Percentiles rank a stretch among this genome's conserved stretches.
Conservation (phyloP, 1,140 invertebrate genomes). For the Ceratoteleas bidentatus region DNA sequence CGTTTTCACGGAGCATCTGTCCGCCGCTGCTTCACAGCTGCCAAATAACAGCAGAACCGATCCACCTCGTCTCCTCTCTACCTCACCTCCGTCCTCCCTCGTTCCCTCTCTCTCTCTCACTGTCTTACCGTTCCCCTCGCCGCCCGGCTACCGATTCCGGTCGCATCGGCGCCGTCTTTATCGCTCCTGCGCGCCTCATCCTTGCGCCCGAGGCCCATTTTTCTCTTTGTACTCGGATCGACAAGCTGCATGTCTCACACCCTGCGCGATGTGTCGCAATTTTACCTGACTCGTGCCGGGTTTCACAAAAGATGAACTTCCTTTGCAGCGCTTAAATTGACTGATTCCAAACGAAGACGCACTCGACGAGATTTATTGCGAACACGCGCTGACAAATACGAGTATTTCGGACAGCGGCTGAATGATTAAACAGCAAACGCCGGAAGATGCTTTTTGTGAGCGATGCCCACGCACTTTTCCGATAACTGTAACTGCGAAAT, state of each 20-base stretch:
- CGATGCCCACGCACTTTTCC: not conserved
- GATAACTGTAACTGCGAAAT: not conserved
- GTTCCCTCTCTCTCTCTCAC: conserved; percentile 6
- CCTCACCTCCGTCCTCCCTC: conserved; percentile 31
- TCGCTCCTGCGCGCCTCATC: conserved; percentile 41
- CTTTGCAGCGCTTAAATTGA: conserved; percentile 25
- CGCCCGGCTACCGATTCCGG: conserved; percentile 43
- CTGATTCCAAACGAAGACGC: conserved; percentile 25
- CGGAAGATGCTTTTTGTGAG: not conserved
- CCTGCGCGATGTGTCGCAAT: conserved; percentile 39
- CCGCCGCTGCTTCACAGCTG: conserved; percentile 75
- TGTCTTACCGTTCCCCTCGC: conserved; percentile 5
- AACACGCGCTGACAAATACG: conserved; percentile 1
- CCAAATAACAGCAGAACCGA: conserved; percentile 78
- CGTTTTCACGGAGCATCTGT: conserved; percentile 78
- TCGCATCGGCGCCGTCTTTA: conserved; percentile 52
- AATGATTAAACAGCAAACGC: not conserved
- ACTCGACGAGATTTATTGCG: conserved; percentile 23
- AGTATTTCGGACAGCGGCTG: not conserved
- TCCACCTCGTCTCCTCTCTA: conserved; percentile 60
- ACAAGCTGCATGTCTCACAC: conserved; percentile 68
- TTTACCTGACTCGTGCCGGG: conserved; percentile 64
- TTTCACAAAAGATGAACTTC: conserved; percentile 57
- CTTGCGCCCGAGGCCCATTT: conserved; percentile 57
- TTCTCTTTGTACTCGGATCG: conserved; percentile 69